phyloP scores from a whole-genome alignment of 2,888 invertebrate species.

The Catocala sponsa region DNA sequence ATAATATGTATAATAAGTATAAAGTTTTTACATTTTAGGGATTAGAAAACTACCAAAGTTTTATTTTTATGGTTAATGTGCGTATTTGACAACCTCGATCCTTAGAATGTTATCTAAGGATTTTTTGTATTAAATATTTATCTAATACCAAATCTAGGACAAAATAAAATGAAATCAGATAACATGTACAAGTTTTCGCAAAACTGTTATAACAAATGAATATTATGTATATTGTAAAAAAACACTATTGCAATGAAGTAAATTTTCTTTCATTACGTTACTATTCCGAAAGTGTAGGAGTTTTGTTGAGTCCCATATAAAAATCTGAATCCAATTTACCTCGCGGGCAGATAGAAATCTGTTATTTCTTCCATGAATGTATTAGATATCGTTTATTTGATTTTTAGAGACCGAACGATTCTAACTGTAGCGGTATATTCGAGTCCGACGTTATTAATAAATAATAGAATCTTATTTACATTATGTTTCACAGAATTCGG shows the following conservation, averaged over 20 bases:
- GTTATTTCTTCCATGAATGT: slow-evolving; percentile 61
- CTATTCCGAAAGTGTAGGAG: slow-evolving; percentile 42
- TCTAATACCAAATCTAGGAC: no score
- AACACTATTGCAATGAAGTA: slow-evolving; percentile 3
- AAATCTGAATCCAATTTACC: slow-evolving; percentile 60
- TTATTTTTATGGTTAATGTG: no score
- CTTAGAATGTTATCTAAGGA: no score
- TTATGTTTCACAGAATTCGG: slow-evolving; percentile 5
- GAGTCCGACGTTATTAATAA: slow-evolving; percentile 19
- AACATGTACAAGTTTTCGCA: neutral
- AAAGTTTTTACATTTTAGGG: no score
- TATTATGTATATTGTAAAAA: slow-evolving; percentile 2
- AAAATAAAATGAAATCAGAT: neutral
- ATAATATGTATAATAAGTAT: no score
- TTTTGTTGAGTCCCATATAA: slow-evolving; percentile 55
- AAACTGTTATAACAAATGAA: neutral
- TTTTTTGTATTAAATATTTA: no score
- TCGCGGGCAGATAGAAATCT: slow-evolving; percentile 56
- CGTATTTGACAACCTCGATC: no score
- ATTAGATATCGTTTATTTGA: slow-evolving; percentile 60
- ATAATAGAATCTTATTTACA: slow-evolving; percentile 16
- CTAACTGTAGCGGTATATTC: slow-evolving; percentile 15
- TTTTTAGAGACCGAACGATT: slow-evolving; percentile 45
- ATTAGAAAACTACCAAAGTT: no score
- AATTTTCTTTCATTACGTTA: slow-evolving; percentile 30